Evolutionary conservation across 2,797 vertebrate species (phyloP).

Genomic region (Coccyzus lansbergi): DNA sequence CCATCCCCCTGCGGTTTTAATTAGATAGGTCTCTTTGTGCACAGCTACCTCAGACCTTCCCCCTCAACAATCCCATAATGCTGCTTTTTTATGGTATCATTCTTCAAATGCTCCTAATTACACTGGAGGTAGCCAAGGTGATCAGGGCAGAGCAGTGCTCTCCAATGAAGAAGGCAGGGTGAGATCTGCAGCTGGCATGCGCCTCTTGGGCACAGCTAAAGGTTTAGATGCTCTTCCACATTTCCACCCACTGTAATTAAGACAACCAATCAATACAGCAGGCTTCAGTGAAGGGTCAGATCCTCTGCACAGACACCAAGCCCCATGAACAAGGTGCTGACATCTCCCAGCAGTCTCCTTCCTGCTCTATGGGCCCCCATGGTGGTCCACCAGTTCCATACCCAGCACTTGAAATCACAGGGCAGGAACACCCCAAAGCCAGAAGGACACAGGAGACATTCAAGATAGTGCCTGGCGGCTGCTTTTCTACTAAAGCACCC

Average conservation of each 20-base stretch:
- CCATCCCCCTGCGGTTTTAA: background rate
- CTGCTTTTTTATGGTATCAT: background rate
- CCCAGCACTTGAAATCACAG: background rate
- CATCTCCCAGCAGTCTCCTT: background rate
- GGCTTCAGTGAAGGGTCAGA: background rate
- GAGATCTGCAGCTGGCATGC: background rate
- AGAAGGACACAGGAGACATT: background rate
- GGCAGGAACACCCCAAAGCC: background rate
- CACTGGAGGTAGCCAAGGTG: background rate
- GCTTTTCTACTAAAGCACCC: background rate
- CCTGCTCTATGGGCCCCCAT: accelerated
- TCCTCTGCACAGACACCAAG: background rate
- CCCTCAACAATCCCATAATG: background rate
- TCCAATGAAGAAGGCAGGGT: background rate
- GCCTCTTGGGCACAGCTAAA: background rate
- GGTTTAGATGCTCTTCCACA: background rate
- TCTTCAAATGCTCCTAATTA: background rate
- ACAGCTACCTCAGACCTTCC: background rate
- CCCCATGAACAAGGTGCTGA: background rate
- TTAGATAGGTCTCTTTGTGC: slow-evolving; percentile 22
- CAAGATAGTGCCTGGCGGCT: background rate
- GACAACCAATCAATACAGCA: background rate
- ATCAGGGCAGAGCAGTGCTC: background rate
- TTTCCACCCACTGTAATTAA: background rate
- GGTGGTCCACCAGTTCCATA: background rate